phyloP scores from a whole-genome alignment of 2,888 invertebrate species.

The Stenodera caucasica region DNA sequence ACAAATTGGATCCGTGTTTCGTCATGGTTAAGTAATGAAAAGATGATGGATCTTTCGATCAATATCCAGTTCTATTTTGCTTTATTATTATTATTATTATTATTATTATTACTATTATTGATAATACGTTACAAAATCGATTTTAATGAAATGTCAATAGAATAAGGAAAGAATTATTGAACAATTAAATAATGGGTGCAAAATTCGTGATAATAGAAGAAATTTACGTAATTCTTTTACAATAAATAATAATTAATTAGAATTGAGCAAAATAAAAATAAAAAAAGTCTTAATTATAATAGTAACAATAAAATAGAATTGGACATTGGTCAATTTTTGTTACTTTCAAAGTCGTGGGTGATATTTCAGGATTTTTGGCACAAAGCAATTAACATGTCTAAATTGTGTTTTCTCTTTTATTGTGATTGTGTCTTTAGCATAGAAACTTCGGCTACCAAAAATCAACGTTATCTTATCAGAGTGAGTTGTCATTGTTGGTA shows the following conservation, averaged over 20 bases:
- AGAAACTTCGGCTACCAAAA: too few species aligned
- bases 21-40: background rate
- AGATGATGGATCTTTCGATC: constrained; percentile 1
- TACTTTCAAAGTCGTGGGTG: constrained; percentile 23
- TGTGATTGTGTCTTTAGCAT: background rate
- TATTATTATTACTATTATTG: background rate
- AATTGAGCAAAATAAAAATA: background rate
- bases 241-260: constrained; percentile 3
- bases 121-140: constrained; percentile 3
- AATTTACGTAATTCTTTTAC: constrained; percentile 1
- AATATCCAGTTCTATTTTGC: background rate
- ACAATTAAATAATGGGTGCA: constrained; percentile 27
- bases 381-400: constrained; percentile 19
- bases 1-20: constrained; percentile 7
- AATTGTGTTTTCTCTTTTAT: background rate
- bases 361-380: constrained; percentile 20
- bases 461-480: constrained; percentile 29
- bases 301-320: constrained; percentile 12
- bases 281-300: background rate
- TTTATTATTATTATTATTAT: background rate
- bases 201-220: constrained; percentile 11
- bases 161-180: constrained; percentile 20
- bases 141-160: constrained; percentile 18
- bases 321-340: constrained; percentile 22
- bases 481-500: constrained; percentile 40